These are phyloP conservation scores for Melieria omissa DNA, from an alignment of 2,888 invertebrate species.

Conservation along the genomic window DNA sequence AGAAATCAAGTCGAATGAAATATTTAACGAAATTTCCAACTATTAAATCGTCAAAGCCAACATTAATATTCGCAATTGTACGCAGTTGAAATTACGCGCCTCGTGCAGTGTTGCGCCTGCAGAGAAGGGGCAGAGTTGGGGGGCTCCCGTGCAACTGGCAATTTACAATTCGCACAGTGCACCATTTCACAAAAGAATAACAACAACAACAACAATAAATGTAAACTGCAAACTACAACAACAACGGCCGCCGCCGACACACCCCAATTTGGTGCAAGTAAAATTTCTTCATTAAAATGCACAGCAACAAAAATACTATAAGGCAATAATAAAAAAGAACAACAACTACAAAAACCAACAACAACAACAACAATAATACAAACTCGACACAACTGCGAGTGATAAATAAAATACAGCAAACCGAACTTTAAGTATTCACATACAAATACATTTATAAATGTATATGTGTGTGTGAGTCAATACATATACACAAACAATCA, in stretches of 20 bases:
- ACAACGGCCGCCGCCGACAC: conserved; percentile 3
- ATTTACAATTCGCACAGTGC: conserved; percentile 5
- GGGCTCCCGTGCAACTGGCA: not conserved
- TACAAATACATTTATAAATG: too few relatives aligned
- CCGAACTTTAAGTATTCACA: too few relatives aligned
- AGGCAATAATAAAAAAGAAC: not conserved
- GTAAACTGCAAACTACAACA: not conserved
- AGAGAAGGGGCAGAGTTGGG: too few relatives aligned
- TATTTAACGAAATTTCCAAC: conserved; percentile 27
- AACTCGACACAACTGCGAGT: not conserved
- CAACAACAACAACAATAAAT: not conserved
- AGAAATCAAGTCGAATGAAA: conserved; percentile 12
- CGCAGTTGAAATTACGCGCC: not conserved
- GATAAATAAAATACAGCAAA: too few relatives aligned
- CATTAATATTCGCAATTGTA: conserved; percentile 5
- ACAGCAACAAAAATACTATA: conserved; percentile 6
- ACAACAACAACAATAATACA: not conserved
- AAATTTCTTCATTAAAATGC: conserved; percentile 23
- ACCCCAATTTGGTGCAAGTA: conserved; percentile 20
- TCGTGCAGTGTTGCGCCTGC: too few relatives aligned
- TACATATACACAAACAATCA: too few relatives aligned
- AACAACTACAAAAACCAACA: not conserved
- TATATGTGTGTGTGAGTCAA: too few relatives aligned
- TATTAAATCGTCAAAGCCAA: conserved; percentile 30
- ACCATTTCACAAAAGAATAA: conserved; percentile 17